Base-by-base conservation (phyloP, 30 jellyfish, hydroid and myxozoan species). In the Aurelia coerulea region DNA sequence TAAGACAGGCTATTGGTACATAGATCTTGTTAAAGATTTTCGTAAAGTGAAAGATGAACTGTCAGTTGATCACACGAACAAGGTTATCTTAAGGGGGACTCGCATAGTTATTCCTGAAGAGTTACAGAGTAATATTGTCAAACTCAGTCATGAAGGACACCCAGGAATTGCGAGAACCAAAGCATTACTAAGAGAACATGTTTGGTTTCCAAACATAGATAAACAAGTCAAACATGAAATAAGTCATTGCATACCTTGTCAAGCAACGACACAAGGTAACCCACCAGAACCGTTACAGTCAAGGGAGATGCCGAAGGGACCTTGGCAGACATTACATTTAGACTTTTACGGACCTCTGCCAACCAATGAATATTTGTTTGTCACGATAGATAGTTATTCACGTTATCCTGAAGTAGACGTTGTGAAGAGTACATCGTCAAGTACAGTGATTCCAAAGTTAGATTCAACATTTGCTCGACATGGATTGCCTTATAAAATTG, bases 311-410 rank as follows among this genome's bases (percentile, higher is more conserved):
- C 91, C 91, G 1, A 62, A 62, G 17, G 68, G 31, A 9, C 91
- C 91, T 4, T 86, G 95, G 95, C 62, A 78, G 52, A 68, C 58
- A 23, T 10, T 76, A 8, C 64, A 74, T 49, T 35, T 66, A 37
- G 95, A 62, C 79, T 77, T 74, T 52, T 37, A 13, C 33, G 91
- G 88, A 10, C 95, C 95, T 31, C 23, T 86, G 13, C 83, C 84
- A 65, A 19, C 79, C 46, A 88, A 80, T 18, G 62, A 83, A 52
- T 71, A 69, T 64, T 34, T 73, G 17, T 49, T 83, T 33, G 92
- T 83, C 15, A 65, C 73, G 14, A 62, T 59, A 18, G 87, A 73
- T 41, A 32, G 37, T 8, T 84, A 73, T 35, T 46, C 82, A 2
- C 35, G 50, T 31, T 84, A 29, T 68, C 93, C 90, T 6, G 93